Conservation (phyloP, 2,888 invertebrate genomes). For the Lycocerus yunnanus region DNA sequence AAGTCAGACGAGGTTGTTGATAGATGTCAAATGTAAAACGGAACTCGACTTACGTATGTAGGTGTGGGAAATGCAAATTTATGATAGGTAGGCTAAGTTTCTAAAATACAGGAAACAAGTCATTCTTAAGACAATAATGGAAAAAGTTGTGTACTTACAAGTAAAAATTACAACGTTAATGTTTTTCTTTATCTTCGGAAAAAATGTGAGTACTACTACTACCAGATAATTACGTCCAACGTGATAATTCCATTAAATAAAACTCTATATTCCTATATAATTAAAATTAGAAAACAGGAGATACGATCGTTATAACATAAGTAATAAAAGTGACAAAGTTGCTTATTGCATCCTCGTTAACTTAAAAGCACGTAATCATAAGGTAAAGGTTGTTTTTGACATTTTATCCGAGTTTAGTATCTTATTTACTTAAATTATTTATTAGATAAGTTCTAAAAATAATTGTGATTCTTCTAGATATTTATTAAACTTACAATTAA, state of each 20-base stretch:
- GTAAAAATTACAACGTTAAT: neutral
- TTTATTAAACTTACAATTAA: neutral
- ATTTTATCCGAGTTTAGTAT: neutral
- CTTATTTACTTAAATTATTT: neutral
- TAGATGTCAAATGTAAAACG: slow-evolving; percentile 30
- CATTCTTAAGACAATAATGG: neutral
- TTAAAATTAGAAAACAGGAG: neutral
- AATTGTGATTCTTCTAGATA: neutral
- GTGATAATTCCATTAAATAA: neutral
- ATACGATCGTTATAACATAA: neutral
- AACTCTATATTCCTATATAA: neutral
- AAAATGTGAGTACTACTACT: neutral
- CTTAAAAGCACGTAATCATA: neutral
- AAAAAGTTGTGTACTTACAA: neutral
- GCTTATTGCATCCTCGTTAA: neutral
- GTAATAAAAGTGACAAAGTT: neutral
- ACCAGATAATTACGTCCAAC: neutral
- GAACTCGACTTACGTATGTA: neutral
- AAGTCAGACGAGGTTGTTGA: slow-evolving; percentile 37
- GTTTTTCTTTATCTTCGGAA: neutral
- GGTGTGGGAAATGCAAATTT: slow-evolving; percentile 4
- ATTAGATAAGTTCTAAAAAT: neutral
- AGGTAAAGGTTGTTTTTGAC: neutral
- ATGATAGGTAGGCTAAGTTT: neutral
- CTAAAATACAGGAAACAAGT: neutral